These are phyloP conservation scores for Euthynnus affinis DNA, from an alignment of 2,797 vertebrate genomes.

Conservation along the genomic window DNA sequence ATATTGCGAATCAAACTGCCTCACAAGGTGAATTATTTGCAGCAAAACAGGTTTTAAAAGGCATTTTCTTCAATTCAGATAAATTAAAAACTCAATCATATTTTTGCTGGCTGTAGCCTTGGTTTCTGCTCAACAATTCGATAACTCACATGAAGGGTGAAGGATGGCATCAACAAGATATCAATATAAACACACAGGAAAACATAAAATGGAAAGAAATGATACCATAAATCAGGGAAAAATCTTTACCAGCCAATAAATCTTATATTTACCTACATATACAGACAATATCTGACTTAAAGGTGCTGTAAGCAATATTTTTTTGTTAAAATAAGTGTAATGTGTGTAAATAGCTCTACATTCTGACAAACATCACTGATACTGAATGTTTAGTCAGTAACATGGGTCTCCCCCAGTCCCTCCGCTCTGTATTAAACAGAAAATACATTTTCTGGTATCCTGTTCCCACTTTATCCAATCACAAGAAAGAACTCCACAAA, in stretches of 20 bases:
- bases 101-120: conserved; percentile 15
- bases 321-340: too few relatives aligned
- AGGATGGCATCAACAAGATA: conserved; percentile 12
- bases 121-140: conserved; percentile 14
- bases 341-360: too few relatives aligned
- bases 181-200: conserved; percentile 11
- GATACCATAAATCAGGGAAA: conserved; percentile 3
- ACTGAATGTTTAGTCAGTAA: too few relatives aligned
- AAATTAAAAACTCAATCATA: conserved; percentile 23
- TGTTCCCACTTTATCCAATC: too few relatives aligned
- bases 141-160: conserved; percentile 1
- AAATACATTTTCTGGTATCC: too few relatives aligned
- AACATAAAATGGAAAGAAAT: background rate
- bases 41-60: conserved; percentile 23
- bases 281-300: background rate
- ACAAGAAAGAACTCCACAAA: too few relatives aligned
- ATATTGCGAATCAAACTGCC: too few relatives aligned
- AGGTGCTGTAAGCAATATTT: too few relatives aligned
- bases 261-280: background rate
- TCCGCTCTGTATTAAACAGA: too few relatives aligned
- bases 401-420: too few relatives aligned
- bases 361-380: too few relatives aligned
- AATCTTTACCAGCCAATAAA: conserved; percentile 27
- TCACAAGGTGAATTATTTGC: background rate
- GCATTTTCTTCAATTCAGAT: conserved; percentile 11